phyloP scores from a whole-genome alignment of 2,797 vertebrate genomes.

The Trachops cirrhosus region DNA sequence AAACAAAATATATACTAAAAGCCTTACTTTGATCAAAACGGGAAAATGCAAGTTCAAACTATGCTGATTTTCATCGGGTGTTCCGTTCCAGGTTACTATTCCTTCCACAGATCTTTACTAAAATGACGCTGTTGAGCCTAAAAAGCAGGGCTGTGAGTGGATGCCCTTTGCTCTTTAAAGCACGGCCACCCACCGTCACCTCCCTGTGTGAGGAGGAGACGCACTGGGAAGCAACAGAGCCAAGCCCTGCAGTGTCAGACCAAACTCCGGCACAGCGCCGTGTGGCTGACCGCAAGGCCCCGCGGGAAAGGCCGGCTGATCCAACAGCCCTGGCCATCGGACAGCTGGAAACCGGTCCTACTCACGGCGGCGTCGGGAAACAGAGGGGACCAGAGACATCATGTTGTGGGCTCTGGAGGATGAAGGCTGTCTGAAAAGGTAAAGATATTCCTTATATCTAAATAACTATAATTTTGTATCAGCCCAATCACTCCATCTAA shows the following conservation, averaged over 20 bases:
- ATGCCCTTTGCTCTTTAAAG: neutral
- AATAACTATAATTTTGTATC: neutral
- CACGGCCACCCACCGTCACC: neutral
- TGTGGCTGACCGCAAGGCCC: neutral
- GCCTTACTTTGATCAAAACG: slow-evolving; percentile 38
- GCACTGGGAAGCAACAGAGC: neutral
- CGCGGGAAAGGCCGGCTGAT: neutral
- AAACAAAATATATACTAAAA: neutral
- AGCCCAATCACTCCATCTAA: neutral
- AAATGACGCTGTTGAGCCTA: neutral
- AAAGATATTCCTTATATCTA: neutral
- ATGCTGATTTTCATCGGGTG: neutral
- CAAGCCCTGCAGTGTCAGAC: neutral
- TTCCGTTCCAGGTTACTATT: neutral
- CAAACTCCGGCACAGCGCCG: neutral
- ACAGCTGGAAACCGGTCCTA: neutral
- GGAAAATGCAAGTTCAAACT: neutral
- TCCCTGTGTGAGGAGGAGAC: neutral
- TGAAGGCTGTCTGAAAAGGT: neutral
- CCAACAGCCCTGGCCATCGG: neutral
- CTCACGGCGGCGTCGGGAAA: neutral
- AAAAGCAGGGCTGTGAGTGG: neutral
- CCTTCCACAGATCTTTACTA: neutral
- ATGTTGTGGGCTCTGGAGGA: neutral
- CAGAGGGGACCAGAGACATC: neutral